Evolutionary conservation across 2,888 invertebrate genomes (phyloP), one percentile per base, ranked within the genome.

Genomic region (Archips crataeganus): DNA sequence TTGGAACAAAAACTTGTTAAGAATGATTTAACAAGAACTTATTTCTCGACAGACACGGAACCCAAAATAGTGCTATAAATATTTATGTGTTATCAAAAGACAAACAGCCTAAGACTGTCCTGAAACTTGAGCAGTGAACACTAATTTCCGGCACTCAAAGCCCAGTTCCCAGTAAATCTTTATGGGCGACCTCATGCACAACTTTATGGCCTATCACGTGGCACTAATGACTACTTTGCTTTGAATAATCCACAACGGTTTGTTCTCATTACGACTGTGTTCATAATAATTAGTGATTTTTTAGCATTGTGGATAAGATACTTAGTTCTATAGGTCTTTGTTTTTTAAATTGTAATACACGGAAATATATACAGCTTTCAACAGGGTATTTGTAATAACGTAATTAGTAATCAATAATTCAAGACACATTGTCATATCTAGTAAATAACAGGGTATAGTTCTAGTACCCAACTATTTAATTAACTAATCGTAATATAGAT

Each of bases 121-220:
- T 3, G 2, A 54, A 8, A 54, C 54, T 23, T 54, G 4, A 15
- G 23, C 2, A 54, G 8, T 54, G 23, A 23, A 4, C 34, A 68
- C 59, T 70, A 70, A 54, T 63, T 62, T 54, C 63, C 45, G 34
- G 54, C 62, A 70, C 70, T 70, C 34, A 68, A 68, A 70, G 39
- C 54, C 11, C 13, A 36, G 42, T 60, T 34, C 11, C 51, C 63
- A 62, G 62, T 71, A 60, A 71, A 65, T 49, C 39, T 59, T 49
- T 51, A 65, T 65, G 49, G 65, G n/a, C 65, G 63, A 34, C 47
- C 57, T 59, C 59, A 51, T 65, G 65, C 71, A 36, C 63, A 13
- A 65, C 42, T 65, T 71, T 71, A 71, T 39, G 65, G 59, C 59
- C 71, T 65, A 71, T 71, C 60, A 65, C 65, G 65, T 60, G 39